Base-by-base conservation (phyloP, 2,888 invertebrate species). In the Heliconius erato region DNA sequence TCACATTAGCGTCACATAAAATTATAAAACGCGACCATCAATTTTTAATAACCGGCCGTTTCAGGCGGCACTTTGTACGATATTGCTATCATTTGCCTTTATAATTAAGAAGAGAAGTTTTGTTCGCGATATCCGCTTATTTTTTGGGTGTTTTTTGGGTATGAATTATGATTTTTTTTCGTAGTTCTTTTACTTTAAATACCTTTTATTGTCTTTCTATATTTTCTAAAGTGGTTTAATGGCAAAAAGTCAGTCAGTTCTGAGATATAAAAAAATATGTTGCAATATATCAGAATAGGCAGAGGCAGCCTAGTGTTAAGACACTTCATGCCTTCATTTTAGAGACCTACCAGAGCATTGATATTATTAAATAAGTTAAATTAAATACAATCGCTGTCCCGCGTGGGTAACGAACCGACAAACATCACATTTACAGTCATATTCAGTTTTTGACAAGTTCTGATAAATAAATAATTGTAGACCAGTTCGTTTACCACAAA, bases 21-120 rank as follows among this genome's bases (percentile, higher is more conserved):
- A 82, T 79, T 79, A 82, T 71, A n/a, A 76, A 79, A 59, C 44
- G 12, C 32, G 11, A 23, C 69, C 82, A 79, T 82, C 82, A 79
- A 82, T 82, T 82, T 79, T 79, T 82, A 82, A 82, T 79, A 82
- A 71, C 59, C 79, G 79, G 76, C 44, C 49, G 63, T 82, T 79
- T 74, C 19, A n/a, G 26, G 65, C 63, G 69, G 59, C 69, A 54
- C 68, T 76, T 67, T 49, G 54, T 59, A 82, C 68, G 76, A 71
- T 77, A 79, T 79, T 71, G 63, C 82, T 79, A 74, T 74, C 32
- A 82, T 79, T 79, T 79, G 78, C 67, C 67, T 74, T 74, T 82
- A 68, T 79, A 79, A 82, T 82, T 79, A 74, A 59, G 72, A 79
- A 79, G 74, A 59, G 74, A 79, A 82, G 54, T 79, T 83, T 67